Conservation (phyloP, 1,140 invertebrate genomes). For the Stegodyphus mimosarum region DNA sequence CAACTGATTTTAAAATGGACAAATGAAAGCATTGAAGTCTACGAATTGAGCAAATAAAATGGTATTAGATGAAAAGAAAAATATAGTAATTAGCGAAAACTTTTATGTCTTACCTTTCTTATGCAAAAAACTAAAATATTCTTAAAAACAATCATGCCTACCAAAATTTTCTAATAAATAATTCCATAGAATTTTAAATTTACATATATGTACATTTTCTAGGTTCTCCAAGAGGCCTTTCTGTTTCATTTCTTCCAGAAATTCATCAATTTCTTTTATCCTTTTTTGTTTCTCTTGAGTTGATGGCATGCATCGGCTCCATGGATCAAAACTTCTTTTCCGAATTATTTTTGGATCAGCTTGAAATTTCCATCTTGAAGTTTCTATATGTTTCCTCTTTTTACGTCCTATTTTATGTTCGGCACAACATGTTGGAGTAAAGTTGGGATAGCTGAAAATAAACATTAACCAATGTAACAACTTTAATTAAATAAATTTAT, state of each 20-base stretch:
- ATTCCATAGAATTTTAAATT: not conserved
- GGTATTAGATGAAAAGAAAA: no score
- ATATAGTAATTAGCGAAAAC: no score
- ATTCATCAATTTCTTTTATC: slow-evolving; percentile 1
- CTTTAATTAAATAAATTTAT: no score
- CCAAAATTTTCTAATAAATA: not conserved
- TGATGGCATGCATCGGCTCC: not conserved
- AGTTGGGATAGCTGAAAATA: not conserved
- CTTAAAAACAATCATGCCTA: no score
- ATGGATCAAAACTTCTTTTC: slow-evolving; percentile 2
- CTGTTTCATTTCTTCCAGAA: not conserved
- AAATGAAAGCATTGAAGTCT: no score
- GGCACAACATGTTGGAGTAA: not conserved
- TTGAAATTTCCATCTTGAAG: slow-evolving; percentile 22
- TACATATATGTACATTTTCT: not conserved
- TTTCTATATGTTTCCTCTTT: slow-evolving; percentile 4
- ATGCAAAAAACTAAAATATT: no score
- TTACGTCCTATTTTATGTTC: not conserved
- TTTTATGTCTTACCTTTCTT: no score
- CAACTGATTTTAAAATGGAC: no score
- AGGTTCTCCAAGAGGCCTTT: not conserved
- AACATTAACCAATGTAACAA: no score
- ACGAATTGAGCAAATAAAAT: no score
- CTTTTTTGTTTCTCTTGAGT: not conserved
- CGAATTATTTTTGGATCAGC: not conserved